A percentile compares a stretch with the other conserved stretches of the same genome.
These are phyloP conservation scores for Melanchra persicariae DNA, from an alignment of 2,888 invertebrate species.

Conservation along the genomic window DNA sequence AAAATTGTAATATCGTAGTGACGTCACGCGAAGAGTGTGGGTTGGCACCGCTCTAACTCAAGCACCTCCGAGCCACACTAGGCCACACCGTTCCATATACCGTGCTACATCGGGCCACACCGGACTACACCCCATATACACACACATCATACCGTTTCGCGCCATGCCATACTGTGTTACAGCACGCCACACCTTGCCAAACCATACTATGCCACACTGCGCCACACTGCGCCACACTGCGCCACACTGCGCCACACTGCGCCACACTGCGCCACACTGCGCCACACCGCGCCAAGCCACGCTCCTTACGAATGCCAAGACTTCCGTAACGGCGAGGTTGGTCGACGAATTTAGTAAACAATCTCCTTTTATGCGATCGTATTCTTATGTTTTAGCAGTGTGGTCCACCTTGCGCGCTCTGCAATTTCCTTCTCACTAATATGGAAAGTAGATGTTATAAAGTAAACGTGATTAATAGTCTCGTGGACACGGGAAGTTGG, in stretches of 20 bases:
- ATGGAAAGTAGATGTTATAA: conserved; percentile 11
- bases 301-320: background rate
- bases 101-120: too few relatives aligned
- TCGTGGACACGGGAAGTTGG: background rate
- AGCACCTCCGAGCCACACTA: too few relatives aligned
- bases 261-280: background rate
- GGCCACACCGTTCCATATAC: too few relatives aligned
- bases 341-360: conserved; percentile 24
- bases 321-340: conserved; percentile 19
- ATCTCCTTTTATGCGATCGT: conserved; percentile 26
- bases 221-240: too few relatives aligned
- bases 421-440: conserved; percentile 24
- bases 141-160: too few relatives aligned
- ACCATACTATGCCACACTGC: background rate
- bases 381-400: conserved; percentile 32
- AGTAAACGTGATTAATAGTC: conserved; percentile 8
- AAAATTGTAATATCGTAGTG: too few relatives aligned
- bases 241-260: background rate
- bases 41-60: too few relatives aligned
- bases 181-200: background rate
- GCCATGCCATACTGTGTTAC: too few relatives aligned
- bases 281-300: background rate
- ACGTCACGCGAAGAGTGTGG: too few relatives aligned
- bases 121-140: too few relatives aligned
- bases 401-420: conserved; percentile 38